A percentile compares a stretch with the other conserved stretches of the same genome.
Conservation (phyloP, 2,113 vertebrate species). For the Pituophis catenifer region DNA sequence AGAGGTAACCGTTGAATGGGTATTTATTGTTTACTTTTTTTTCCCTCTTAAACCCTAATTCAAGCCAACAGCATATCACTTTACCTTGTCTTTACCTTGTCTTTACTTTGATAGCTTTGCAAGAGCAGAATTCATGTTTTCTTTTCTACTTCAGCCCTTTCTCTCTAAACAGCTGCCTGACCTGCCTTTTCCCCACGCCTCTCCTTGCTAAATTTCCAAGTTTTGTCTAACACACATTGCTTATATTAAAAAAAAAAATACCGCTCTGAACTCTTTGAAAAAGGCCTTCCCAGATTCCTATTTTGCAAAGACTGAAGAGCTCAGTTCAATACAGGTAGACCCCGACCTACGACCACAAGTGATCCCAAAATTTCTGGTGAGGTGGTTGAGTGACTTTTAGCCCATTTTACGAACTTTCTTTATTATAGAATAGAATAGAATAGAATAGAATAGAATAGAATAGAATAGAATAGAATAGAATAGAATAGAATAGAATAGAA, state of each 20-base stretch:
- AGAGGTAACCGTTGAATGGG: constrained; percentile 50
- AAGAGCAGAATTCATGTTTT: constrained; percentile 2
- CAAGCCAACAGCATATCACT: constrained; percentile 15
- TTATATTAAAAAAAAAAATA: not conserved
- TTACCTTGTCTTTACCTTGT: constrained; percentile 25
- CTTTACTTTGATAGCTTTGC: constrained; percentile 4
- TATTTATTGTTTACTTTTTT: constrained; percentile 28
- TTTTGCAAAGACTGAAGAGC: not conserved
- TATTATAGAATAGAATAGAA: no score
- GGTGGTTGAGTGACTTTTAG: not conserved
- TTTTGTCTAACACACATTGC: not conserved
- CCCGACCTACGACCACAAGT: not conserved
- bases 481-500: no score
- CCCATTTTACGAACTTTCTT: not conserved
- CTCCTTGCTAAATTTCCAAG: not conserved
- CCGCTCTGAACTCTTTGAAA: not conserved
- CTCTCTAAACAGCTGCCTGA: not conserved
- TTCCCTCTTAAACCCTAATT: not conserved
- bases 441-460: no score
- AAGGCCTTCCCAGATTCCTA: not conserved
- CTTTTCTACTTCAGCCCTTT: not conserved
- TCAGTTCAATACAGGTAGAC: not conserved
- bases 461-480: no score
- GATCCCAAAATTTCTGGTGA: not conserved
- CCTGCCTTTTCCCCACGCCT: not conserved